Evolutionary conservation across 2,888 invertebrate genomes (phyloP).

Genomic region (Steinernema carpocapsae): DNA sequence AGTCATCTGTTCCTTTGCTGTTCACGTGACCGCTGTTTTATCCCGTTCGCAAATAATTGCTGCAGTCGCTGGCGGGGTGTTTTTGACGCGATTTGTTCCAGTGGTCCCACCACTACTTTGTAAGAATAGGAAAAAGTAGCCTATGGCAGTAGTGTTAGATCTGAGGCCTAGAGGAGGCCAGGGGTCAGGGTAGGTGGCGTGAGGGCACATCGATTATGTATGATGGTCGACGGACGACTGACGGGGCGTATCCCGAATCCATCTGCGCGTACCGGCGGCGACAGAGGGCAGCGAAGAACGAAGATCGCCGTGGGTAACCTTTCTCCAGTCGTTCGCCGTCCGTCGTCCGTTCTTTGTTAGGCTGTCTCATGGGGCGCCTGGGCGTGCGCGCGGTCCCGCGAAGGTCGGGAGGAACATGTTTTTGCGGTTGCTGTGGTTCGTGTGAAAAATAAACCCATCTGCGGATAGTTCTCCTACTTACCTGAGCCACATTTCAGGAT

Average conservation of each 20-base stretch:
- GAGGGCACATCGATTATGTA: too few species aligned
- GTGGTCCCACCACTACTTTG: too few species aligned
- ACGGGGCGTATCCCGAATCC: conserved; percentile 6
- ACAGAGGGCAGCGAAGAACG: not conserved
- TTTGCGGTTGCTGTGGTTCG: conserved; percentile 1
- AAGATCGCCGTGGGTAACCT: not conserved
- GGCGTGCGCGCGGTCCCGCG: not conserved
- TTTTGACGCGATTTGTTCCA: too few species aligned
- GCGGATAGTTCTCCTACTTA: not conserved
- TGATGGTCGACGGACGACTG: not conserved
- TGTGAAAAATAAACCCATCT: not conserved
- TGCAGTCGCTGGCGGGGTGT: too few species aligned
- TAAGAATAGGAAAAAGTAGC: too few species aligned
- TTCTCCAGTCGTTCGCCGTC: not conserved
- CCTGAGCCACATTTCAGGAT: conserved; percentile 1
- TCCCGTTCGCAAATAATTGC: too few species aligned
- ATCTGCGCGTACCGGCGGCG: not conserved
- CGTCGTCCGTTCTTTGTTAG: conserved; percentile 2
- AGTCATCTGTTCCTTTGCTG: too few species aligned
- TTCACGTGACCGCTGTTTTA: too few species aligned
- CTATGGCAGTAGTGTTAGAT: too few species aligned
- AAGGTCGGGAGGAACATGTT: conserved; percentile 6
- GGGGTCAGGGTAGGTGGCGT: too few species aligned
- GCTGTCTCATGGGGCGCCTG: conserved; percentile 2
- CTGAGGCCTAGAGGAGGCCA: too few species aligned